Base-by-base conservation (phyloP, 2,113 vertebrate genomes). In the Sturnira hondurensis region DNA sequence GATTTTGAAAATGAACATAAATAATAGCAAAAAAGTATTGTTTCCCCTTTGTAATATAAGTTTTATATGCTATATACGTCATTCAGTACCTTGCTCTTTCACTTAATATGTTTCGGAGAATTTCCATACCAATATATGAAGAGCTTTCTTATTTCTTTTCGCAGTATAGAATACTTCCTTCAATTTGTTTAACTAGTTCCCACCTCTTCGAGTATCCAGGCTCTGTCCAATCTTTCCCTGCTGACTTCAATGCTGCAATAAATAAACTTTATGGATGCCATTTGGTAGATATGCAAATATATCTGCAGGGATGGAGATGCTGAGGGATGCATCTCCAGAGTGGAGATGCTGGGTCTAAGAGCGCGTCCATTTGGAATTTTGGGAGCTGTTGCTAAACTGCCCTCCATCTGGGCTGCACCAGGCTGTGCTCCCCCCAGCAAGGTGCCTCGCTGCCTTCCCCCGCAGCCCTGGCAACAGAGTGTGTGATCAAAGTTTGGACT, bases 341-440 rank as follows among this genome's bases (percentile, higher is more conserved):
- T 58, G 43, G 84, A 86, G 63, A 52, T 82, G 38, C 71, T 80
- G 71, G n/a, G 84, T 86, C 86, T 36, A 38, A 80, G 91, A 89
- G 82, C 54, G 74, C 67, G 86, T 41, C 5, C 61, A 74, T 92
- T 92, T 92, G 85, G 86, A 86, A 92, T 93, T 91, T 54, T 91
- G 93, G 90, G 93, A 78, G 93, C 85, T 65, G 17, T 94, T 95
- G 86, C 91, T 93, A 93, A 96, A 86, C 82, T 95, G 70, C 38
- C 56, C 22, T 91, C 96, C 94, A 86, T 96, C 83, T 97, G 94
- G 91, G 11, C 33, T 11, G 47, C 86, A 91, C 73, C 90, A n/a
- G 93, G 86, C 88, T 83, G 70, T 80, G 78, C 63, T 89, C 93
- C 94, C 88, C 78, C 89, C 71, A 91, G 77, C 33, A 88, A 61